Evolutionary conservation across 2,113 vertebrate species (phyloP).

Genomic region (Hemiscyllium ocellatum): DNA sequence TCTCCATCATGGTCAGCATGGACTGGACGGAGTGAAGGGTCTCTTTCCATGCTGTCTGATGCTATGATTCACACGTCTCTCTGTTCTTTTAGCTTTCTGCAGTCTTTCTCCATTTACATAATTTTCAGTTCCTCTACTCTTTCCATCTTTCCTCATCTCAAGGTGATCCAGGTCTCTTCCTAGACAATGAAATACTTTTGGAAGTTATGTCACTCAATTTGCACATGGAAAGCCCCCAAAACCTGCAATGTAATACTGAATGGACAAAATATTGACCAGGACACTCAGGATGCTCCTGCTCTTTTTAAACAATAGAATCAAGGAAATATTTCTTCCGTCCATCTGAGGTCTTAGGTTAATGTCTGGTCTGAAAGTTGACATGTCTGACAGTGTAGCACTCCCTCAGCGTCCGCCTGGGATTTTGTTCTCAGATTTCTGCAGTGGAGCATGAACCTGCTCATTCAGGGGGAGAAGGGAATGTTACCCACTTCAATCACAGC

Average conservation of each 20-base stretch:
- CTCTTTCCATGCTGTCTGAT: too few relatives aligned
- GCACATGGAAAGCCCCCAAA: background rate
- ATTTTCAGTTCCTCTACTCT: too few relatives aligned
- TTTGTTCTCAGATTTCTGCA: background rate
- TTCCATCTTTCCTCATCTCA: background rate
- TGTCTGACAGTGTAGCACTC: background rate
- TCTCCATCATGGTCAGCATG: too few relatives aligned
- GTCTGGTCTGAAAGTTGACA: background rate
- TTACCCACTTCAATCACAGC: too few relatives aligned
- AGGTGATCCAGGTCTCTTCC: background rate
- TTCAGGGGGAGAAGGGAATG: accelerated
- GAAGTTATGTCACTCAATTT: background rate
- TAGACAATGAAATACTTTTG: background rate
- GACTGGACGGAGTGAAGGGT: too few relatives aligned
- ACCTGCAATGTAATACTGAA: background rate
- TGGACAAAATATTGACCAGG: background rate
- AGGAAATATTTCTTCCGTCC: background rate
- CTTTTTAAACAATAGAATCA: background rate
- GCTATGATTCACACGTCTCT: too few relatives aligned
- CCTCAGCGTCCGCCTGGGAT: background rate
- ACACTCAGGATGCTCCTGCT: background rate
- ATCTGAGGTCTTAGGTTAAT: background rate
- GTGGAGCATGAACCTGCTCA: background rate
- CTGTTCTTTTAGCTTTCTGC: too few relatives aligned
- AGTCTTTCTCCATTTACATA: too few relatives aligned